Evolutionary conservation across 2,113 vertebrate species (phyloP), one percentile per base, ranked within the genome.

Genomic region (Sclerurus mexicanus): DNA sequence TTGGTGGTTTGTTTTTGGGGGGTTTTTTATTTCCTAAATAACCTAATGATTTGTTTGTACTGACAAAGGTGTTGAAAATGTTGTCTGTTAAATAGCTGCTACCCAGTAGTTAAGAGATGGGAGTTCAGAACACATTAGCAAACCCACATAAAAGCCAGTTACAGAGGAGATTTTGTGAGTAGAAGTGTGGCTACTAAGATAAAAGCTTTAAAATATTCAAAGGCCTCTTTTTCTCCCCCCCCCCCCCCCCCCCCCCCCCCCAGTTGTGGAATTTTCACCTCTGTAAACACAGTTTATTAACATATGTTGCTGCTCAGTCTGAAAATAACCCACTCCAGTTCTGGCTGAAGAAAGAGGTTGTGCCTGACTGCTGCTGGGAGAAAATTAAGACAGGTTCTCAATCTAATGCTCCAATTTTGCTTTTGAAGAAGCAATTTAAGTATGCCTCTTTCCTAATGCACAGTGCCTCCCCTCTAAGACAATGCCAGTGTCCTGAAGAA

Each of bases 231-330:
- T 2, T 1, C 25, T 67, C 4, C 20, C 24, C 4, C 9, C 31
- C 19, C 12, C 42, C 0, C 14, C 4, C 4, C 20, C 24, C 4
- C 9, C 31, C 19, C 12, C 42, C 0, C 14, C 4, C 12, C 15
- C 7, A 16, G 27, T n/a, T 60, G 27, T 52, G 30, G 77, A 87
- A 77, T 83, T 91, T 89, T 24, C 3, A 3, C 44, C 1, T 2
- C 35, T 83, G 17, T 71, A 87, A 91, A 58, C 20, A 85, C 19
- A 73, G 40, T 56, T 92, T 92, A 88, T 86, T 83, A 83, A 73
- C 40, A 73, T 37, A 66, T 18, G 27, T 69, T 92, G 23, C 66
- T 82, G 18, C 37, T 88, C 24, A 49, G 24, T 52, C 49, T 69
- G 75, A 90, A 90, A 88, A 87, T 56, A 88, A 62, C 21, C 31